Conservation (phyloP, 2,888 invertebrate genomes). For the Trachelus iudaicus region DNA sequence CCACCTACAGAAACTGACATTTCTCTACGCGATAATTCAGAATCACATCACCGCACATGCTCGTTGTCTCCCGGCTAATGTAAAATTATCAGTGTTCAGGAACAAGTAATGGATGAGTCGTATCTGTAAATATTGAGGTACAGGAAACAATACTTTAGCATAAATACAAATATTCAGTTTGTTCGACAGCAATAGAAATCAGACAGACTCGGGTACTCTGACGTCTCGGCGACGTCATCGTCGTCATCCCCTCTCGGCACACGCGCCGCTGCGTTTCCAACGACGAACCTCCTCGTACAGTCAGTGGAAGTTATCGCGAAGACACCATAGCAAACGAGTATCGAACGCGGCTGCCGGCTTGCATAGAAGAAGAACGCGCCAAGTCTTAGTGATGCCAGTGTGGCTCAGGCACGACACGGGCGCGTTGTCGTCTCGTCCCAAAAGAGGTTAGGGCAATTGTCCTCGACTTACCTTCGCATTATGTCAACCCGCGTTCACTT, state of each 20-base stretch:
- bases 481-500: background rate
- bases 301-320: constrained; percentile 38
- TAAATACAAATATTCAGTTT: background rate
- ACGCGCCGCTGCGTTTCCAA: background rate
- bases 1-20: background rate
- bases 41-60: background rate
- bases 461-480: background rate
- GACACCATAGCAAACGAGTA: constrained; percentile 25
- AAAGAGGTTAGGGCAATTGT: constrained; percentile 18
- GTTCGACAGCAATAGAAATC: background rate
- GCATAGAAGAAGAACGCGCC: constrained; percentile 30
- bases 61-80: background rate
- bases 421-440: constrained; percentile 23
- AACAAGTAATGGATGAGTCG: background rate
- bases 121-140: background rate
- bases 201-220: background rate
- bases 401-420: constrained; percentile 39
- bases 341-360: constrained; percentile 41
- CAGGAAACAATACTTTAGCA: background rate
- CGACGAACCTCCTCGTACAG: background rate
- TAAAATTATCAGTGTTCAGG: background rate
- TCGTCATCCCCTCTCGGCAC: background rate
- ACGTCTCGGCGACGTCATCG: background rate
- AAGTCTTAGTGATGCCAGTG: constrained; percentile 41
- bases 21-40: background rate